Evolutionary conservation across 1,140 invertebrate genomes (phyloP), one percentile per base, ranked within the genome.

Genomic region (Fopius arisanus): DNA sequence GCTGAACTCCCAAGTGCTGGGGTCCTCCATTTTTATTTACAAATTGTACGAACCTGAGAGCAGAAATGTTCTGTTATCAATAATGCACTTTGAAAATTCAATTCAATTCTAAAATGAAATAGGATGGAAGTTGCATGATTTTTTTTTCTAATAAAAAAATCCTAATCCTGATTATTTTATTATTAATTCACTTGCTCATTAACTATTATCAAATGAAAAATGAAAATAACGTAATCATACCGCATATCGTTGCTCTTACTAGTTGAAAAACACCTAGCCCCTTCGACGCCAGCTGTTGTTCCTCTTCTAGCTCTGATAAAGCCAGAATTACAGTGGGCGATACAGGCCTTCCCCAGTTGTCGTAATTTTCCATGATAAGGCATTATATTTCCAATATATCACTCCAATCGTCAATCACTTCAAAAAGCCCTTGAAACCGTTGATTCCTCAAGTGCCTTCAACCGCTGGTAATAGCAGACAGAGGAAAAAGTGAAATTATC

Each of bases 1-100:
- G 72, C 72, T 91, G 90, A 0, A 90, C 90, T 1, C 90, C 91
- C n/a, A 92, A 77, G 33, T 90, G 88, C 74, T 90, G 89, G 0
- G 87, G 87, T 0, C 89, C 90, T 0, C 86, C 86, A 73, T 81
- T 84, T 78, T 90, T 90, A 31, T 79, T 80, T 19, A 84, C 79
- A 74, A 90, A 91, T 68, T 91, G 90, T 26, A 91, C 89, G 75
- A 90, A 90, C 86, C 70, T 75, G 2, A 72, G 10, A 73, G 77
- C 74, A 76, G 33, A 23, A 62, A 19, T 67, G 9, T 29, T n/a
- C n/a, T n/a, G n/a, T n/a, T n/a, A n/a, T n/a, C n/a, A n/a, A n/a
- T n/a, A n/a, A n/a, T n/a, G n/a, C n/a, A n/a, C n/a, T n/a, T n/a
- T n/a, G n/a, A n/a, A n/a, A n/a, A n/a, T n/a, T n/a, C n/a, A n/a